These are phyloP conservation scores for Acleris literana DNA, from an alignment of 2,888 invertebrate species.

Conservation along the genomic window DNA sequence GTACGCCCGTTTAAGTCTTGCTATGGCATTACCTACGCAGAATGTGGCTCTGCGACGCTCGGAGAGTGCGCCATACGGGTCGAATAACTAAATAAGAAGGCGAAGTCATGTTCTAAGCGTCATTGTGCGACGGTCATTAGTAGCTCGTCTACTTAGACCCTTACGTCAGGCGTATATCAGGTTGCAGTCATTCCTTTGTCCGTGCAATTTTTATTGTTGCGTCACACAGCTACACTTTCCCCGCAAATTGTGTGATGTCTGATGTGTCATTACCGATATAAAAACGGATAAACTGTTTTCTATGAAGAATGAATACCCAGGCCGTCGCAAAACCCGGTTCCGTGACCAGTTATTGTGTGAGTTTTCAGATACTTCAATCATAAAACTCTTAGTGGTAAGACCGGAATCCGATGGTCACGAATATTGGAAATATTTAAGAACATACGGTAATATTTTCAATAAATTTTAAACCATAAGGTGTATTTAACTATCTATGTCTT, in stretches of 20 bases:
- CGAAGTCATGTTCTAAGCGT: conserved; percentile 38
- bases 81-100: conserved; percentile 27
- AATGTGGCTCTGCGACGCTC: conserved; percentile 22
- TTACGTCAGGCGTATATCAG: conserved; percentile 64
- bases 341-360: conserved; percentile 10
- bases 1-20: conserved; percentile 16
- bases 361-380: conserved; percentile 1
- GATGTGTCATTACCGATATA: conserved; percentile 64
- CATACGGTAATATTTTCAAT: too few relatives aligned
- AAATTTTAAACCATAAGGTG: too few relatives aligned
- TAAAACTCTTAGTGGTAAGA: too few relatives aligned
- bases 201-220: conserved; percentile 77
- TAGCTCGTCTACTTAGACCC: conserved; percentile 55
- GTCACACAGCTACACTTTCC: conserved; percentile 77
- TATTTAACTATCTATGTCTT: too few relatives aligned
- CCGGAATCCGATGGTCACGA: too few relatives aligned
- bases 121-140: conserved; percentile 60
- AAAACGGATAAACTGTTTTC: conserved; percentile 61
- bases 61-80: conserved; percentile 20
- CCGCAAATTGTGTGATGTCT: conserved; percentile 67
- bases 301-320: conserved; percentile 45
- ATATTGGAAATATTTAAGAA: too few relatives aligned
- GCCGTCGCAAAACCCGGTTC: conserved; percentile 3
- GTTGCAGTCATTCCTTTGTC: conserved; percentile 76
- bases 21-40: conserved; percentile 19